Evolutionary conservation across 1,140 invertebrate species (phyloP), one percentile per base, ranked within the genome.

Genomic region (Cylas formicarius): DNA sequence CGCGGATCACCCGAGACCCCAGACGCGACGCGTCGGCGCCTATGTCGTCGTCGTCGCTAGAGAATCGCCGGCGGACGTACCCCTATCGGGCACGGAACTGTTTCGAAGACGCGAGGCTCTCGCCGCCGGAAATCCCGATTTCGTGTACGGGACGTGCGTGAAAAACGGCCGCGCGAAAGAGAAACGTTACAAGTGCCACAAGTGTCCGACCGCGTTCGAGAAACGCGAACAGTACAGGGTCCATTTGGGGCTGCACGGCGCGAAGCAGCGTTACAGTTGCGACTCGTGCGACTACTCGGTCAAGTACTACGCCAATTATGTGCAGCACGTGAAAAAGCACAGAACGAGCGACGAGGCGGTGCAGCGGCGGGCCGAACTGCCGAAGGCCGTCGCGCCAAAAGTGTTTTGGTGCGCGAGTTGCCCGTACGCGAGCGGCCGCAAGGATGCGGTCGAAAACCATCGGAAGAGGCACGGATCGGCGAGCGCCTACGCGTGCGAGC

Each of bases 251-350:
- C 65, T 92, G 2, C 90, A 93, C 61, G 87, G 87, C 5, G 83
- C 86, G 0, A 81, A 83, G 50, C 84, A 89, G 63, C 75, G 81
- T 45, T 90, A 87, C 63, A 81, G 78, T 44, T 93, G 90, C 67
- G 78, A 84, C 45, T 74, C 78, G 4, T 93, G 90, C 63, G 88
- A 92, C 66, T 93, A 92, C 65, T 86, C 86, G 1, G 88, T 91
- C 0, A 86, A 84, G 52, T 86, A 86, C 63, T 86, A 83, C 50
- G 83, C 84, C 0, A 89, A 87, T 66, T 85, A 84, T 53, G 74
- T 80, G 10, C 85, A 88, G 58, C 86, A 90, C 57, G 67, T 82
- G 56, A 78, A 77, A 28, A 83, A 87, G 57, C 86, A 90, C 64
- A 74, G 79, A 54, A 77, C 74, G 44, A 81, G 78, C 53, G 76